Percentiles rank a stretch among this genome's conserved stretches.
Evolutionary conservation across 2,888 invertebrate species (phyloP).

Genomic region (Venusia cambrica): DNA sequence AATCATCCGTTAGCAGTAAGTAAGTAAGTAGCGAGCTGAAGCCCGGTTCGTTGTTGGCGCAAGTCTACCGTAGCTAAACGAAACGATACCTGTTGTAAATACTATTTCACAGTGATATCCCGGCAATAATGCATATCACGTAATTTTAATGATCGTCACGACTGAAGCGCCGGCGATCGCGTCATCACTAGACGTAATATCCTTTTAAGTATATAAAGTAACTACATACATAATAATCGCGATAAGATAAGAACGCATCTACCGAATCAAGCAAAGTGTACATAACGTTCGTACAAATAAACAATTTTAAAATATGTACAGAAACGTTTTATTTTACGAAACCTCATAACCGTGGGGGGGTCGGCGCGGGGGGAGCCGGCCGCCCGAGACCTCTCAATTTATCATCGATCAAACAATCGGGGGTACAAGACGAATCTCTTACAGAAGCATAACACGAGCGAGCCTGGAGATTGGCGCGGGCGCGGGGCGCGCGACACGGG

Average conservation of each 20-base stretch:
- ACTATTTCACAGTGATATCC: constrained; percentile 60
- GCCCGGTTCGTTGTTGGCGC: constrained; percentile 36
- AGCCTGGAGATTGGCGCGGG: constrained; percentile 48
- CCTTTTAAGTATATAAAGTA: constrained; percentile 47
- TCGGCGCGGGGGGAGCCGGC: constrained; percentile 49
- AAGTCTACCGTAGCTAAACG: constrained; percentile 38
- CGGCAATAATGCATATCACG: constrained; percentile 79
- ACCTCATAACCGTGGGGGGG: constrained; percentile 68
- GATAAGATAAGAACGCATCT: constrained; percentile 24
- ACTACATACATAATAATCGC: constrained; percentile 29
- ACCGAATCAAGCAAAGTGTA: constrained; percentile 24
- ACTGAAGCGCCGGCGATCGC: too few relatives aligned
- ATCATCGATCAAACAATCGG: constrained; percentile 74
- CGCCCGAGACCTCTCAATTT: constrained; percentile 70
- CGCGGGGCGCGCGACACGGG: constrained; percentile 21
- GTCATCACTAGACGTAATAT: constrained; percentile 53
- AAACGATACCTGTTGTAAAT: constrained; percentile 58
- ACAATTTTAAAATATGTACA: constrained; percentile 79
- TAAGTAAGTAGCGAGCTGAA: constrained; percentile 28
- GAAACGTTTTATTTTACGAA: constrained; percentile 77
- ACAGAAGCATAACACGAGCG: constrained; percentile 77
- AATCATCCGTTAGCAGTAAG: constrained; percentile 7
- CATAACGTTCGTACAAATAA: constrained; percentile 56
- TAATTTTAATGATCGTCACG: constrained; percentile 49
- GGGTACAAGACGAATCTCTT: constrained; percentile 80